Evolutionary conservation across 2,113 vertebrate species (phyloP).

Genomic region (Stictonetta naevosa): DNA sequence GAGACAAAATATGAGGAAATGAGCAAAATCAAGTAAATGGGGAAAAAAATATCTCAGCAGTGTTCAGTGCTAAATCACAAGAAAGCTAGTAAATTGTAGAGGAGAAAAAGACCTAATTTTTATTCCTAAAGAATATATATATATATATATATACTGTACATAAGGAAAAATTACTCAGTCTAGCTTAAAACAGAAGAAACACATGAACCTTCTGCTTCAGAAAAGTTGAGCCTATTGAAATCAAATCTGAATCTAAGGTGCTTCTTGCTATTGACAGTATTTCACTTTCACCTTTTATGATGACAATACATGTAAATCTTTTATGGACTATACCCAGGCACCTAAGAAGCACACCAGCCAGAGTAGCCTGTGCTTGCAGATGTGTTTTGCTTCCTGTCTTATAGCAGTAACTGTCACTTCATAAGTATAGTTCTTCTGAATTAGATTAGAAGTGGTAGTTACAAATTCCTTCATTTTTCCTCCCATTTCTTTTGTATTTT

Average conservation of each 20-base stretch:
- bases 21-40: background rate
- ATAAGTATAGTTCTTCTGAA: background rate
- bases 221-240: background rate
- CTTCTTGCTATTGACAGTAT: background rate
- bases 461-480: background rate
- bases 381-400: background rate
- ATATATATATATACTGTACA: background rate
- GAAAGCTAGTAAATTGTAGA: background rate
- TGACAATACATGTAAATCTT: background rate
- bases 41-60: background rate
- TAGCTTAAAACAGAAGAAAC: background rate
- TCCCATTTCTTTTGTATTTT: background rate
- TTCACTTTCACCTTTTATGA: background rate
- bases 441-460: background rate
- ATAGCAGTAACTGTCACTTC: background rate
- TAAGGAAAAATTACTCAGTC: background rate
- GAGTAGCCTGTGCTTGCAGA: background rate
- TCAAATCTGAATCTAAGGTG: background rate
- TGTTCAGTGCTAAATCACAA: background rate
- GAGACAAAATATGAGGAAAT: background rate
- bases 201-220: background rate
- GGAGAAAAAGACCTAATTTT: background rate
- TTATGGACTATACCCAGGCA: background rate
- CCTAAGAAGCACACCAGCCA: background rate
- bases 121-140: background rate